Evolutionary conservation across 2,888 invertebrate species (phyloP).

Genomic region (Dynastes hyllus): DNA sequence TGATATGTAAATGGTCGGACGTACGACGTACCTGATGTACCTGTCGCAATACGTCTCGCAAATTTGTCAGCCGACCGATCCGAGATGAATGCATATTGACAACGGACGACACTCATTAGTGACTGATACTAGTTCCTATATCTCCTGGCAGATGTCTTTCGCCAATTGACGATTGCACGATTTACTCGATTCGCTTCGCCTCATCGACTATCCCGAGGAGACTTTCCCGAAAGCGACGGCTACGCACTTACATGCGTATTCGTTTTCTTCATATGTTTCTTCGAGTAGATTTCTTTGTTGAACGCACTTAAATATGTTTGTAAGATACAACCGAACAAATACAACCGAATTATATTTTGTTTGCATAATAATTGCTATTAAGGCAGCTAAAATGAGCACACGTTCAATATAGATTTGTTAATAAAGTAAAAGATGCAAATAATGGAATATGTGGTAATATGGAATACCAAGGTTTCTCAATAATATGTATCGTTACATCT

Average conservation of each 20-base stretch:
- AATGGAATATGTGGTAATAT: too few relatives aligned
- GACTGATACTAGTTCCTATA: conserved; percentile 52
- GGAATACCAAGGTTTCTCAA: too few relatives aligned
- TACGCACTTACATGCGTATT: too few relatives aligned
- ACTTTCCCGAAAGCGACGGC: conserved; percentile 10
- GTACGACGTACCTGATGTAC: conserved; percentile 64
- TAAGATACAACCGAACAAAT: too few relatives aligned
- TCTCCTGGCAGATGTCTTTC: conserved; percentile 51
- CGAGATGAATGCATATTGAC: conserved; percentile 60
- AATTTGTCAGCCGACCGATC: conserved; percentile 63
- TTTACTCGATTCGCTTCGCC: conserved; percentile 33
- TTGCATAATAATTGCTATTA: too few relatives aligned
- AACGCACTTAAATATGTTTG: not conserved
- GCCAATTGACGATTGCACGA: conserved; percentile 46
- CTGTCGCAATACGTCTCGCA: conserved; percentile 65
- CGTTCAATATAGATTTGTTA: too few relatives aligned
- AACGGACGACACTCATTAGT: conserved; percentile 57
- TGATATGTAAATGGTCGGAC: conserved; percentile 64
- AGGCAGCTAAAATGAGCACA: too few relatives aligned
- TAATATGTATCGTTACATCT: too few relatives aligned
- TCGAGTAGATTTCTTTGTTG: conserved; percentile 19
- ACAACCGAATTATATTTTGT: too few relatives aligned
- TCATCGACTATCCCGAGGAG: conserved; percentile 3
- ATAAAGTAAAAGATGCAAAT: too few relatives aligned
- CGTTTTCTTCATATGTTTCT: too few relatives aligned